Evolutionary conservation across 2,113 vertebrate species (phyloP), one percentile per base, ranked within the genome.

Genomic region (Camelus bactrianus): DNA sequence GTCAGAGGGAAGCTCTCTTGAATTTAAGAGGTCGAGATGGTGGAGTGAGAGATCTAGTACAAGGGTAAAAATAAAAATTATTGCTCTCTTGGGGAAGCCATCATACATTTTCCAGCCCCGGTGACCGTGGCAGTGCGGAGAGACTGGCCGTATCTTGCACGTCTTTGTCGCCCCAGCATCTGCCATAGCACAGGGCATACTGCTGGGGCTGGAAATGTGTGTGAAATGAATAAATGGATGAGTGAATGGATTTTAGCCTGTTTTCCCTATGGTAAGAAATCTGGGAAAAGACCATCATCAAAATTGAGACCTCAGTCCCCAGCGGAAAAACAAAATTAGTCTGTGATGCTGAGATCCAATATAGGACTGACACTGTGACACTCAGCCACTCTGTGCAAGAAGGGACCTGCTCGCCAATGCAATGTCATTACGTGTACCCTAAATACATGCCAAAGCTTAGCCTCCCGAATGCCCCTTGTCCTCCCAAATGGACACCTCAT

Each of bases 11-110:
- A 87, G 91, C 22, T 62, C 79, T 85, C 91, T 80, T 93, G 96
- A 96, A 96, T 93, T 94, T 95, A 91, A 95, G 97, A 95, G 96
- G 91, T 90, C 58, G 20, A 32, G 58, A 90, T 35, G 56, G 73
- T 70, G 22, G 94, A 90, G 87, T 38, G 52, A 87, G 75, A 46
- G 15, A 90, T 95, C 64, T 81, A 54, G 35, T 52, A 90, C 79
- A 89, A 81, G 80, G 26, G 46, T 82, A 72, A 75, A 50, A 91
- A 48, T 83, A 94, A 96, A 96, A 95, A 28, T 38, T 32, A 91
- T 50, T 42, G 28, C 35, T 82, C 32, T 56, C 65, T 56, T 73
- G 28, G 38, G 56, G 73, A 97, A 79, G 32, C 38, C 60, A 14
- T 89, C n/a, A 60, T 32, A 32, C 32, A 56, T 67, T 84, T 92